Evolutionary conservation across 2,888 invertebrate genomes (phyloP).

Genomic region (Morpho achilles): DNA sequence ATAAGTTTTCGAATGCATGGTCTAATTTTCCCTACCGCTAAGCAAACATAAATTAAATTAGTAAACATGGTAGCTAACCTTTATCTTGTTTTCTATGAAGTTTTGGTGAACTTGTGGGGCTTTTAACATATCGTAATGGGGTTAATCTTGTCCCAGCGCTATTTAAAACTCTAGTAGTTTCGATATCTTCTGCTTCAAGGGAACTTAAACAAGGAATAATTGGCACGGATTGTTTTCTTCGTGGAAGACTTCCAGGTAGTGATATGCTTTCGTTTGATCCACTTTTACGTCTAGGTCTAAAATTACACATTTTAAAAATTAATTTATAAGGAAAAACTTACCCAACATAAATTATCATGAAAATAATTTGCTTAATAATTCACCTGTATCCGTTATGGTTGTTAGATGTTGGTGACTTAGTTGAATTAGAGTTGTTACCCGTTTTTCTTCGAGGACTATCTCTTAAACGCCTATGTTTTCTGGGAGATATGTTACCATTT

Average conservation of each 20-base stretch:
- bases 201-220: constrained; percentile 69
- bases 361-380: constrained; percentile 11
- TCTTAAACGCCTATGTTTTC: constrained; percentile 80
- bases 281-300: constrained; percentile 68
- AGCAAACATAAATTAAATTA: neutral
- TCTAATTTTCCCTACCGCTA: too few relatives aligned
- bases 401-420: constrained; percentile 75
- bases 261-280: constrained; percentile 82
- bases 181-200: constrained; percentile 73
- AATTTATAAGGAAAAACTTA: neutral
- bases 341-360: neutral
- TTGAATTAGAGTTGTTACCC: constrained; percentile 66
- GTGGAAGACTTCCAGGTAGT: constrained; percentile 80
- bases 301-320: constrained; percentile 21
- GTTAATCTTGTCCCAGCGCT: constrained; percentile 70
- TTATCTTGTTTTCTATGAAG: constrained; percentile 67
- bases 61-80: constrained; percentile 37
- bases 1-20: too few relatives aligned
- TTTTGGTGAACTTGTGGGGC: constrained; percentile 75
- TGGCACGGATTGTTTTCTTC: constrained; percentile 80
- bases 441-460: constrained; percentile 84
- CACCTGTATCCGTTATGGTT: constrained; percentile 70
- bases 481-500: constrained; percentile 76
- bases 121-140: constrained; percentile 65
- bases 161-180: constrained; percentile 67